Evolutionary conservation across 2,113 vertebrate genomes (phyloP), one percentile per base, ranked within the genome.

Genomic region (Chroicocephalus ridibundus): DNA sequence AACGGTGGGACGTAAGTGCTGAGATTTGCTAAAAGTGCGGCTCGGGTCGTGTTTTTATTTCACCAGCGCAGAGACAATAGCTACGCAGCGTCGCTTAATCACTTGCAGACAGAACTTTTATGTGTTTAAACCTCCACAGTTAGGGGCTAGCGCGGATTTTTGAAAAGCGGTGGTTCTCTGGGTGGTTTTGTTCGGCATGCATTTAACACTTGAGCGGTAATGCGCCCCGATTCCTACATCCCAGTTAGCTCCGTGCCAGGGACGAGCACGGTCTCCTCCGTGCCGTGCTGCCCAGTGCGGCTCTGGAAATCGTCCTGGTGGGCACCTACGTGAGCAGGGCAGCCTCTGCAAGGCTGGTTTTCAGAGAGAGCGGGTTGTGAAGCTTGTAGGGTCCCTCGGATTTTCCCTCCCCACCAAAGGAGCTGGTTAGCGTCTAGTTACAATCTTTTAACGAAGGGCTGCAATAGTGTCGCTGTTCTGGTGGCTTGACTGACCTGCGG

Each of bases 31-130:
- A 12, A 12, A 54, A 4, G 34, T 92, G 87, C 94, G 84, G 90
- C 85, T 96, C 93, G 86, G 82, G 94, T 96, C 74, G 78, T 31
- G 51, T 74, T 93, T 97, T 95, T 95, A 96, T 97, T 97, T 95
- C 86, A 26, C 46, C 71, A 82, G 91, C 36, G 51, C 46, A 57
- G 83, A 97, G 95, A 96, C 95, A 86, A 93, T 94, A 88, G 94
- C 82, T 96, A 65, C 82, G 58, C 90, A 97, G 85, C 16, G 72
- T 70, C 54, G 62, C 95, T 97, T 97, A 97, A 98, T 97, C 92
- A 82, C 85, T 98, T 96, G 90, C 95, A 98, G 96, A 96, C 93
- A 79, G 9, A 96, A 96, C 94, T 98, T 98, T 96, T 93, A 61
- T 88, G 91, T 82, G 42, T 91, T 84, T 89, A 84, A 95, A 93